Evolutionary conservation across 2,113 vertebrate genomes (phyloP).

Genomic region (Hippoglossus stenolepis): DNA sequence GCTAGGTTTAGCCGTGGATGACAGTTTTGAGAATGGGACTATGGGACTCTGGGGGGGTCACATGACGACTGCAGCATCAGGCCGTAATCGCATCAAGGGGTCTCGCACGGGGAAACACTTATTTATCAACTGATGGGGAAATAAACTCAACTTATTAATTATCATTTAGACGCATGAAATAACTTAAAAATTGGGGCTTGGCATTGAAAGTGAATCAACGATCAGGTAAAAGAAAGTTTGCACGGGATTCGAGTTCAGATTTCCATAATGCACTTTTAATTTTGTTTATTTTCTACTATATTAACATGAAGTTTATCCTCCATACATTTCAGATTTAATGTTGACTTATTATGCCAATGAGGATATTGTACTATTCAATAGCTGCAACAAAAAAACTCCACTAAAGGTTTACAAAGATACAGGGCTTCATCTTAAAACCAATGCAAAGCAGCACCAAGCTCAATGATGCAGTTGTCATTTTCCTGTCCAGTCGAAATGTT

Average conservation of each 20-base stretch:
- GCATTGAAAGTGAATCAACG: too few relatives aligned
- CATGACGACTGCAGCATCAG: conserved; percentile 40
- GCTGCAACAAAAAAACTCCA: background rate
- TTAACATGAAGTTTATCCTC: background rate
- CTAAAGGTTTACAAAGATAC: background rate
- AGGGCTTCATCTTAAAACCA: background rate
- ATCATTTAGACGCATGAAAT: too few relatives aligned
- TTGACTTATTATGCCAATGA: too few relatives aligned
- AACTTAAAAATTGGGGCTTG: too few relatives aligned
- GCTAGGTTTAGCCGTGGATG: conserved; percentile 34
- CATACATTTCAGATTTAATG: too few relatives aligned
- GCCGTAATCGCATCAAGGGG: conserved; percentile 44
- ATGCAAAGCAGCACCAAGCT: background rate
- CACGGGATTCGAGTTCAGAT: too few relatives aligned
- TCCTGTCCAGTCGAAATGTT: too few relatives aligned
- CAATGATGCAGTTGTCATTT: too few relatives aligned
- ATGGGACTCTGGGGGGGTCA: conserved; percentile 40
- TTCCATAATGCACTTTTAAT: background rate
- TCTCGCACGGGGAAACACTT: background rate
- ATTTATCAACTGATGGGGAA: background rate
- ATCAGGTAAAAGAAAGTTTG: too few relatives aligned
- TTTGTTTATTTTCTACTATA: background rate
- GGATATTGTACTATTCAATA: background rate
- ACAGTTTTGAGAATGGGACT: background rate
- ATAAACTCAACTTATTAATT: too few relatives aligned